A percentile compares a stretch with the other conserved stretches of the same genome.
Conservation (phyloP, 2,113 vertebrate species). For the Corythoichthys intestinalis region DNA sequence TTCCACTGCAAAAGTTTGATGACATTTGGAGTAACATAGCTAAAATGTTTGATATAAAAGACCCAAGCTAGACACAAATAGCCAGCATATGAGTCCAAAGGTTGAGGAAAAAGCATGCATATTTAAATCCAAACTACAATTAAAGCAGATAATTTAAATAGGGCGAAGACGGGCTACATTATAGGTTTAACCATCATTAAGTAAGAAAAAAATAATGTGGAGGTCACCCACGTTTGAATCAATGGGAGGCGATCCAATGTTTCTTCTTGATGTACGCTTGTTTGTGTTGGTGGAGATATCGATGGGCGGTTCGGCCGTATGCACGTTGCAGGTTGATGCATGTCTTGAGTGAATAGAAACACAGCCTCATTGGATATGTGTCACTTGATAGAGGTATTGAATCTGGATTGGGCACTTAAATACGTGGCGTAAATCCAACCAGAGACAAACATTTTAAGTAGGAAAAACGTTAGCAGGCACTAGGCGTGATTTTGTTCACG, state of each 20-base stretch:
- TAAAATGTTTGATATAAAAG: not conserved
- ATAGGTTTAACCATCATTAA: not conserved
- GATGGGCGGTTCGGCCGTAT: not conserved
- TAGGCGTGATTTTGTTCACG: conserved; percentile 39
- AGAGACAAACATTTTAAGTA: conserved; percentile 16
- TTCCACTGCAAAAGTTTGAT: no score
- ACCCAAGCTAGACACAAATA: not conserved
- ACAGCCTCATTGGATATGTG: not conserved
- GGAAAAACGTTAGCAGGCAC: conserved; percentile 54
- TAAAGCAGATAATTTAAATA: not conserved
- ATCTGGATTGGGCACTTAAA: not conserved
- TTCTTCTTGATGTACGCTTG: not conserved
- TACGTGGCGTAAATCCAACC: not conserved
- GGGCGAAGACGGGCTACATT: not conserved
- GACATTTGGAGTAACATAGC: not conserved
- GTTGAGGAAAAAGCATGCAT: not conserved
- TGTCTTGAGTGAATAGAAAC: not conserved
- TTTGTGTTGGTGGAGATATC: not conserved
- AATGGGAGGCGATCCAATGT: not conserved
- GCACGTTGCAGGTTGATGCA: not conserved
- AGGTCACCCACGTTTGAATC: not conserved
- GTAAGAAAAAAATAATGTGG: not conserved
- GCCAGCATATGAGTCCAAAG: not conserved
- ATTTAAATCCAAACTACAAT: not conserved
- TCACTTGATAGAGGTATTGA: not conserved